Evolutionary conservation across 2,113 vertebrate genomes (phyloP), one percentile per base, ranked within the genome.

Genomic region (Channa maculata): DNA sequence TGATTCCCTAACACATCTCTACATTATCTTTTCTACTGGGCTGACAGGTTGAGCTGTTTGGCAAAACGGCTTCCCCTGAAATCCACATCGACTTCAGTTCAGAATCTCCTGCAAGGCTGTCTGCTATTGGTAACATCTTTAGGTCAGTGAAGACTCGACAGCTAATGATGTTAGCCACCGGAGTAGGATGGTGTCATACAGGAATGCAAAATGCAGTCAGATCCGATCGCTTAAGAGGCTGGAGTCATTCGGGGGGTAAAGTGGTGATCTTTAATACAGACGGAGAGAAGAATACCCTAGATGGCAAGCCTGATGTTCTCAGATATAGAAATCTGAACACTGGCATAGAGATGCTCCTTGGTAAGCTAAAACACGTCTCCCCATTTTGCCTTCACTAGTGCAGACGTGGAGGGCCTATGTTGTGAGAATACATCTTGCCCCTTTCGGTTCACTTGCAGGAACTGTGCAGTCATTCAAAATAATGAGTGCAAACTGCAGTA

Each of bases 391-490:
- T 63, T 78, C 73, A 70, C 75, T 71, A 65, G 66, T 58, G 71
- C 69, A 57, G 71, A 75, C 79, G 72, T 83, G 75, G 44, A 74
- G 72, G 71, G 79, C 46, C 61, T 75, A 62, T 78, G 87, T 71
- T 75, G 76, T 74, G 82, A 86, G 82, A 71, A 74, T 74, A 75
- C 54, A 71, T 69, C 65, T 79, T 79, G 75, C 69, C 81, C 73
- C 82, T 65, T 67, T 81, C 75, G 65, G 79, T 60, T 76, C 41
- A 14, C 73, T 90, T 65, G 74, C 75, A 71, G 64, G 73, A 77
- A 61, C 82, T 77, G 82, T 79, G 88, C 87, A 91, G 84, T 89
- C 80, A 79, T 82, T 90, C 83, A 86, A 78, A 79, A 71, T 83
- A 79, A 86, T 71, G 75, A 85, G 71, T 65, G 49, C 67, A 85